Evolutionary conservation across 2,888 invertebrate species (phyloP).

Genomic region (Lepeophtheirus nordmannii): DNA sequence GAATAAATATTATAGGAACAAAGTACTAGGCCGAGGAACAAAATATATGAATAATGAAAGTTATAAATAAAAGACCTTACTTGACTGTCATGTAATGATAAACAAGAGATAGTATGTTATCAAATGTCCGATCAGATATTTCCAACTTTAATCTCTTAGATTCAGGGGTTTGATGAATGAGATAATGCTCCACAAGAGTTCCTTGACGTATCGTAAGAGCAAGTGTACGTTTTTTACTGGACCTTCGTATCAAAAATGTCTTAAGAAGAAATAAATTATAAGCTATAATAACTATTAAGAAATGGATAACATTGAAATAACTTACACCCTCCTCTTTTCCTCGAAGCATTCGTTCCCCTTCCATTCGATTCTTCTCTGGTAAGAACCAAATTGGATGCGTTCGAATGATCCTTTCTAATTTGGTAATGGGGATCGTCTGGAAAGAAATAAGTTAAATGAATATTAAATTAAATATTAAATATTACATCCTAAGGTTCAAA

Average conservation of each 20-base stretch:
- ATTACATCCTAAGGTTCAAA: background rate
- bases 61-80: background rate
- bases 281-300: background rate
- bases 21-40: too few species aligned
- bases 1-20: too few species aligned
- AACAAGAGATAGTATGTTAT: background rate
- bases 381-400: background rate
- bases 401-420: background rate
- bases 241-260: background rate
- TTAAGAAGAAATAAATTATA: background rate
- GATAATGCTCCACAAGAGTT: background rate
- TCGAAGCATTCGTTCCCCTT: background rate
- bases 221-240: background rate
- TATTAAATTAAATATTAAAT: background rate
- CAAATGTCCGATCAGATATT: background rate
- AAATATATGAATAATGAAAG: too few species aligned
- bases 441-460: background rate
- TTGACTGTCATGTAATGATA: background rate
- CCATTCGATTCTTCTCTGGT: background rate
- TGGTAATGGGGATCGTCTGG: background rate
- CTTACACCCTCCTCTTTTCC: slow-evolving; percentile 1
- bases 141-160: background rate
- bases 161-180: background rate
- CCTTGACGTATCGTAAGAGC: background rate
- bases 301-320: too few species aligned